Conservation (phyloP, 2,797 vertebrate species). For the Allobates femoralis region DNA sequence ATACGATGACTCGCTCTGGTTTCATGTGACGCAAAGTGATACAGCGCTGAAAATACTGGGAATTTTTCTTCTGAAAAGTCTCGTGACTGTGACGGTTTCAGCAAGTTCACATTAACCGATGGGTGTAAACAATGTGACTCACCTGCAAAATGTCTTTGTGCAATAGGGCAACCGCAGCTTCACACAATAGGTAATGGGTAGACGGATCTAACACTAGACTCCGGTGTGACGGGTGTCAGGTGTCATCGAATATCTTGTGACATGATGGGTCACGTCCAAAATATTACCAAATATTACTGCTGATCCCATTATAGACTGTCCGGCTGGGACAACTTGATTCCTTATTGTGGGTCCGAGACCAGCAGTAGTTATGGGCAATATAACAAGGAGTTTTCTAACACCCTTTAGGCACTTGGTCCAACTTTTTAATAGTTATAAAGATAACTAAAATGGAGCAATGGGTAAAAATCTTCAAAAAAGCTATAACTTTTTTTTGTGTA, state of each 20-base stretch:
- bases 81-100: background rate
- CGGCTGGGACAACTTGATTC: background rate
- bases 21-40: constrained; percentile 7
- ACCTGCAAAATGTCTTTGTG: background rate
- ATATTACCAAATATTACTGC: background rate
- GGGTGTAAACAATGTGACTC: constrained; percentile 11
- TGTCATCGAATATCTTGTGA: background rate
- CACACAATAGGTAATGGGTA: background rate
- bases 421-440: too few relatives aligned
- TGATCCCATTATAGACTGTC: too few relatives aligned
- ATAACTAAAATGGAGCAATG: too few relatives aligned
- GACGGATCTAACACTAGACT: background rate
- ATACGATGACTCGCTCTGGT: background rate
- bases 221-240: background rate
- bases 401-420: too few relatives aligned
- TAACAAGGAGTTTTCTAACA: too few relatives aligned
- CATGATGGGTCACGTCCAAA: background rate
- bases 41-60: background rate
- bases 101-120: background rate
- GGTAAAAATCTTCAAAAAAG: too few relatives aligned
- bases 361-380: too few relatives aligned
- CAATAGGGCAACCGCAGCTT: background rate
- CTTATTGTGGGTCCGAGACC: background rate
- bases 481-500: too few relatives aligned
- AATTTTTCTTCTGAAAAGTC: background rate